These are phyloP conservation scores for Epinephelus lanceolatus DNA, from an alignment of 2,113 vertebrate genomes.

Conservation along the genomic window DNA sequence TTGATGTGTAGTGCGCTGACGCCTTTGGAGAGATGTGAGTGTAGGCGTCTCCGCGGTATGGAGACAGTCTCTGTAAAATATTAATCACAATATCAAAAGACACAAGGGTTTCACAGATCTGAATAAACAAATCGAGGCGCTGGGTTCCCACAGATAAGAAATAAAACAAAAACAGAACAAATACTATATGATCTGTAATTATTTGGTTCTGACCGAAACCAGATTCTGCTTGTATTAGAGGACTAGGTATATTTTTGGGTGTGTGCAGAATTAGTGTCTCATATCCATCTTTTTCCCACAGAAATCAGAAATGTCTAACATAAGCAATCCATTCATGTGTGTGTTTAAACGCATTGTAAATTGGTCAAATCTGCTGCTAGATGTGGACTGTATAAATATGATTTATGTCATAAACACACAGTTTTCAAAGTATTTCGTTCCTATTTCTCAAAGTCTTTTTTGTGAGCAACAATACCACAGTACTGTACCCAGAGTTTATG, in stretches of 20 bases:
- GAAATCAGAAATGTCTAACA: neutral
- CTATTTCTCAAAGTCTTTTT: neutral
- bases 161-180: slow-evolving; percentile 48
- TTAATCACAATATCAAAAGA: slow-evolving; percentile 72
- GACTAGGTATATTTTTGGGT: neutral
- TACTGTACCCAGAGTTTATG: neutral
- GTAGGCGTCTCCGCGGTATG: slow-evolving; percentile 64
- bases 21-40: slow-evolving; percentile 58
- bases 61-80: slow-evolving; percentile 73
- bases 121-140: slow-evolving; percentile 71
- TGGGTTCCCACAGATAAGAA: slow-evolving; percentile 42
- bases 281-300: neutral
- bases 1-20: slow-evolving; percentile 57
- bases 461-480: neutral
- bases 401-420: neutral
- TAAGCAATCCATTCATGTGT: neutral
- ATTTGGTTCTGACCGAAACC: slow-evolving; percentile 1
- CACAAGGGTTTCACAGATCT: slow-evolving; percentile 57
- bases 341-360: neutral
- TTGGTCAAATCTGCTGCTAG: neutral
- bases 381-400: neutral
- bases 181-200: slow-evolving; percentile 33
- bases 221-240: neutral
- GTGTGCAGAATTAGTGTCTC: neutral
- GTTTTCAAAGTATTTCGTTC: too few relatives aligned